phyloP scores from a whole-genome alignment of 2,888 invertebrate species.

The Tinea pellionella region DNA sequence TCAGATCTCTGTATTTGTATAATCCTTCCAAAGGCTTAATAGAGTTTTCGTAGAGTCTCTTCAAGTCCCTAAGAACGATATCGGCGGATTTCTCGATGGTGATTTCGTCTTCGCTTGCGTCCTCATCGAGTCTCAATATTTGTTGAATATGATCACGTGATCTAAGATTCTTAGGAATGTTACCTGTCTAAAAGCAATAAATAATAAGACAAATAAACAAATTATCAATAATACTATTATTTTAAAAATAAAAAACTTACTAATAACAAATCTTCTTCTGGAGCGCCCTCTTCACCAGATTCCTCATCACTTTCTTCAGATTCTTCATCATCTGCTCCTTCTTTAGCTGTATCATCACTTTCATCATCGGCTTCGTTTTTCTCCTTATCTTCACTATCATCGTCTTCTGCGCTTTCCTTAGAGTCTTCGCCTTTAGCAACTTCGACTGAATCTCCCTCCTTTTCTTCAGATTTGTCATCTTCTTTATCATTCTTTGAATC shows the following conservation, averaged over 20 bases:
- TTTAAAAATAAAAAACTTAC: conserved; percentile 36
- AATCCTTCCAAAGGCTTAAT: conserved; percentile 91
- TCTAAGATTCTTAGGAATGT: conserved; percentile 81
- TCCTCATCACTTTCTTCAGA: conserved; percentile 22
- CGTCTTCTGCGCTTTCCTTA: conserved; percentile 27
- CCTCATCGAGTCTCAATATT: conserved; percentile 82
- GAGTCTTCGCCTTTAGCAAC: conserved; percentile 17
- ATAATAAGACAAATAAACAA: conserved; percentile 15
- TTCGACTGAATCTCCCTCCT: conserved; percentile 23
- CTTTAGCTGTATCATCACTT: conserved; percentile 27
- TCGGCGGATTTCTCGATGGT: conserved; percentile 80
- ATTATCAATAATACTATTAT: not conserved
- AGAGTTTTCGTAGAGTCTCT: conserved; percentile 85
- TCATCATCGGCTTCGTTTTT: conserved; percentile 30
- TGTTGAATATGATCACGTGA: conserved; percentile 84
- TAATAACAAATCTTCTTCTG: conserved; percentile 74
- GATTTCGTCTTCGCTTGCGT: conserved; percentile 76
- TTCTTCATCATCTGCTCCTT: conserved; percentile 24
- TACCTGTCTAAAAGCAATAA: conserved; percentile 70
- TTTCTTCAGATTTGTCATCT: conserved; percentile 26
- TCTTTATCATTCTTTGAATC: conserved; percentile 40
- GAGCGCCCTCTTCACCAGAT: conserved; percentile 57
- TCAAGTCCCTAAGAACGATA: conserved; percentile 84
- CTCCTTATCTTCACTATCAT: conserved; percentile 25
- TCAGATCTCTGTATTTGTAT: conserved; percentile 92